Evolutionary conservation across 2,113 vertebrate species (phyloP).

Genomic region (Passer montanus): DNA sequence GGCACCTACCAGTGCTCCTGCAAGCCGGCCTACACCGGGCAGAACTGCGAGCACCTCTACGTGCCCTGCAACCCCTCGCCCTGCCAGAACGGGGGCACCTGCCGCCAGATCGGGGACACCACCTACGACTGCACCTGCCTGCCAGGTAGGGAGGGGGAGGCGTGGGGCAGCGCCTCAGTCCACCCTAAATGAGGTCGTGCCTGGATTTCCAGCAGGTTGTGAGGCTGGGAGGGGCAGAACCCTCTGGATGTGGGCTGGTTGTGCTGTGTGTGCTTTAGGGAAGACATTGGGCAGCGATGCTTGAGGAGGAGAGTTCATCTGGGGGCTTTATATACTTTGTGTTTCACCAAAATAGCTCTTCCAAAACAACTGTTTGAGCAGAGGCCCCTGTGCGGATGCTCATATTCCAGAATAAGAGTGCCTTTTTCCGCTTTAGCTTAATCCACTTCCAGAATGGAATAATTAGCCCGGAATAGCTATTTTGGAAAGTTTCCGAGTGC

Average conservation of each 20-base stretch:
- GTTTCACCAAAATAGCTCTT: slow-evolving; percentile 36
- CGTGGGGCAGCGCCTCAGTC: accelerated
- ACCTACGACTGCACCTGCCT: slow-evolving; percentile 93
- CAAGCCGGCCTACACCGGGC: slow-evolving; percentile 80
- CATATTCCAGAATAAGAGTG: slow-evolving; percentile 62
- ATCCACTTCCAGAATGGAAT: slow-evolving; percentile 63
- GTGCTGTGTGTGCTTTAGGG: not conserved
- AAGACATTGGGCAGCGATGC: not conserved
- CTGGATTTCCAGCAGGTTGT: accelerated
- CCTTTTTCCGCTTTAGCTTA: slow-evolving; percentile 63
- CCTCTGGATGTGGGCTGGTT: not conserved
- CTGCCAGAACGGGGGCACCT: slow-evolving; percentile 94
- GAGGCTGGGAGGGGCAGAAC: not conserved
- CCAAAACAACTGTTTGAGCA: not conserved
- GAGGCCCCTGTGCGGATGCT: slow-evolving; percentile 58
- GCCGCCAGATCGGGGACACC: slow-evolving; percentile 89
- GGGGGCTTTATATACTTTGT: slow-evolving; percentile 2
- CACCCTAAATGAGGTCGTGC: accelerated
- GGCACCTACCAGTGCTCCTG: slow-evolving; percentile 89
- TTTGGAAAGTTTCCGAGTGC: slow-evolving; percentile 51
- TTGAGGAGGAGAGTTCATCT: not conserved
- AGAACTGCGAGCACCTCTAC: slow-evolving; percentile 88
- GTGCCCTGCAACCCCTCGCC: slow-evolving; percentile 94
- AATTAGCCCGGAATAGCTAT: slow-evolving; percentile 52
- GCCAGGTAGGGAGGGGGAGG: slow-evolving; percentile 79